Base-by-base conservation (phyloP, 2,113 vertebrate species). In the Serilophus lunatus region DNA sequence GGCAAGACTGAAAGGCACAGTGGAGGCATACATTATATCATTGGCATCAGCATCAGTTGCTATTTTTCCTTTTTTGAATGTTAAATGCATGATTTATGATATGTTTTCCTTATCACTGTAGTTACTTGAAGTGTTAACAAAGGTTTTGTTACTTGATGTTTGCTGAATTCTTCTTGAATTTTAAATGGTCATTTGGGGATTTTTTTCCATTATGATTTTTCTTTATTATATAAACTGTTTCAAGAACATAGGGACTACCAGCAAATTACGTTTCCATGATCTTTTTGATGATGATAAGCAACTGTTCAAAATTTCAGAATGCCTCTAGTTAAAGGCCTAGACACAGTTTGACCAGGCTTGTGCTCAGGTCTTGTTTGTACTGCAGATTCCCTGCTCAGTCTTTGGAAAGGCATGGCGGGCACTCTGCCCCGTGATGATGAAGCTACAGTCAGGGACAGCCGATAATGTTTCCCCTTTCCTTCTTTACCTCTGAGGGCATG, bases 401-500 rank as follows among this genome's bases (percentile, higher is more conserved):
- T 38, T 83, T 38, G 69, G 63, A 81, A 89, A 77, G 78, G 18
- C 11, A 29, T 0, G 0, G 36, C 54, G 51, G 26, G 56, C 9
- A 15, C n/a, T 61, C 50, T 92, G 65, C n/a, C 31, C 45, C 0
- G 0, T 36, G 51, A 38, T 66, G 61, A 54, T 0, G 0, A 6
- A 45, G 31, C 54, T 29, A 23, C 12, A 35, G 18, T 0, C 72
- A 44, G 9, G 28, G 25, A 47, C 63, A 90, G 18, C 20, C 65
- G 40, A 89, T 29, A 28, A 84, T 25, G 22, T 33, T 69, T 28
- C 7, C 56, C 28, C 7, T 74, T 65, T 18, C 24, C 10, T 60
- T 54, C 57, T 78, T 53, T 79, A 19, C 59, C 38, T 82, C 33
- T 11, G 29, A 42, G 83, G 49, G 4, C 42, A 57, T 19, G 60